Evolutionary conservation across 2,113 vertebrate genomes (phyloP), one percentile per base, ranked within the genome.

Genomic region (Formicarius rufipectus): DNA sequence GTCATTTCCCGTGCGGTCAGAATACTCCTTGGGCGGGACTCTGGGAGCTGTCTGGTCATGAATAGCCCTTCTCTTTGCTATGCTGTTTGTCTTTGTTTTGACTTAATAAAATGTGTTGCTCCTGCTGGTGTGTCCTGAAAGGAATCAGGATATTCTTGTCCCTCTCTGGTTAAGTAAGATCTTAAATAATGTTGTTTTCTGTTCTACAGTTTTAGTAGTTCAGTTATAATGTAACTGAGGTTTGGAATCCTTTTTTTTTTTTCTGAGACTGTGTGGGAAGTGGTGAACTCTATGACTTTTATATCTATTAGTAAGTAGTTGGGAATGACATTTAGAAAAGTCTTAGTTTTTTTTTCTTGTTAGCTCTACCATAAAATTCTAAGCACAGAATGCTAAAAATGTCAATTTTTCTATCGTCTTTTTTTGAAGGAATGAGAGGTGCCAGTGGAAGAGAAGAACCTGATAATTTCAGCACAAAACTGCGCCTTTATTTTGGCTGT

Each of bases 361-460:
- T 53, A n/a, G 14, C 5, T 40, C 4, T 67, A 16, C 7, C 18
- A 21, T 76, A 67, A 40, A 60, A 31, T 35, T 79, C 31, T 66
- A 85, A 80, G 33, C 4, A 24, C 3, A 30, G 58, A 66, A 20
- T 35, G 28, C n/a, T 83, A 62, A 90, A n/a, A 85, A 69, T 40
- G 11, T 53, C 5, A 3, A 5, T 30, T 6, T 25, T 49, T 49
- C 40, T 22, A 1, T 6, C 3, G 4, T 42, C 7, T 47, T 20
- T 69, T n/a, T 53, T 18, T 44, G 37, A 52, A 16, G 4, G 50
- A 6, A 50, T 20, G 58, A 40, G 31, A 59, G 12, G 14, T 24
- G 30, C 6, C 10, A 47, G 20, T 52, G 22, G 30, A 59, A 60
- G 18, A 63, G 16, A 45, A 31, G 16, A 52, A 31, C 9, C 39